Base-by-base conservation (phyloP, 2,888 invertebrate genomes). In the Cephus pulcher region DNA sequence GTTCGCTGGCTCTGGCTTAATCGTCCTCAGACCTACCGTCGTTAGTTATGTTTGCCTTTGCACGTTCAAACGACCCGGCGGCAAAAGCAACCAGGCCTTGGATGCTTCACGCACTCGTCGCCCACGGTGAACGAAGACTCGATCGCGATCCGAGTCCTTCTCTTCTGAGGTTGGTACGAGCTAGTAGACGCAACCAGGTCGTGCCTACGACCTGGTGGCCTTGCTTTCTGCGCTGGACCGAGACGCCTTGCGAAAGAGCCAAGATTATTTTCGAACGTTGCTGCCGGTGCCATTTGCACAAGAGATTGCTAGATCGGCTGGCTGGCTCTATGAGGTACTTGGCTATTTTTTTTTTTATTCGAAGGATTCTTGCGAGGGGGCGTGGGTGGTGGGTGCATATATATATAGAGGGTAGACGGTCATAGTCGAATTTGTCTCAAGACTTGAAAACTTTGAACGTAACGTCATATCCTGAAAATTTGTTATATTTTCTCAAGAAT, bases 201-300 rank as follows among this genome's bases (percentile, higher is more conserved):
- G 84, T 86, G 85, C 83, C 87, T 87, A 86, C 87, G 86, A 88
- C 86, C 88, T 79, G 88, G 80, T 84, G 88, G 86, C 89, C 89
- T 89, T 88, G 88, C 86, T 87, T 81, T 84, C 82, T 82, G 86
- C 86, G 81, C 84, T 88, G 86, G 87, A 89, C 89, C 87, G 88
- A 86, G 85, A 88, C 89, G 84, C 34, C 83, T 87, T 87, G 84
- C 86, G 85, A 85, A 86, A 87, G 71, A 73, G 76, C 79, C 79
- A 80, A 79, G 80, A 86, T 86, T 84, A 84, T 86, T 87, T 88
- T 83, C 82, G 82, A 83, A 84, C 82, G 74, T 71, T 12, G 34
- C 71, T 32, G 56, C 56, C 56, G 56, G 56, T 56, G 56, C 56
- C 56, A 56, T 56, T 56, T 56, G 23, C 56, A 56, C 56, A 56